These are phyloP conservation scores for Isaurus tuberculatus DNA, from an alignment of 92 coral and sea anemone species.

Conservation along the genomic window DNA sequence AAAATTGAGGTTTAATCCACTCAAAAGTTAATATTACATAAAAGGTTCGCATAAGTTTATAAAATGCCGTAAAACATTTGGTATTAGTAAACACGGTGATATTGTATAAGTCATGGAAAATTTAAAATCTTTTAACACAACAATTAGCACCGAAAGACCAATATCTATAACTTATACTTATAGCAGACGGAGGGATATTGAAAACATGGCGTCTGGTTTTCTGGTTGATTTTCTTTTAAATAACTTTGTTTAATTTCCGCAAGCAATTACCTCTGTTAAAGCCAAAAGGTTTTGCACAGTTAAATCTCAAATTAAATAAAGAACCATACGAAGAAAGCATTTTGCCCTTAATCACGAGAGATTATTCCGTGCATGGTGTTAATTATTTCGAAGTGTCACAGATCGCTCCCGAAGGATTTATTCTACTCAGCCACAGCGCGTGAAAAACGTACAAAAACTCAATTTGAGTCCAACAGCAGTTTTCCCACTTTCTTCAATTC, in stretches of 20 bases:
- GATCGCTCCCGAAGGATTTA: background rate
- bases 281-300: background rate
- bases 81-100: background rate
- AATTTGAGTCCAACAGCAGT: too few relatives aligned
- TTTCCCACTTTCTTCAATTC: background rate
- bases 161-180: background rate
- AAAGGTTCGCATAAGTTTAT: background rate
- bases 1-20: background rate
- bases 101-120: background rate
- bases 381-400: background rate
- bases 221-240: background rate
- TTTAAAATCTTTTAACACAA: background rate
- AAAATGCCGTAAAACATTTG: background rate
- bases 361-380: background rate
- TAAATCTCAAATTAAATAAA: too few relatives aligned
- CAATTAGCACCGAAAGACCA: background rate
- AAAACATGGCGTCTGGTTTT: too few relatives aligned
- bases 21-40: too few relatives aligned
- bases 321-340: background rate
- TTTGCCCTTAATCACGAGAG: background rate
- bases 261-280: background rate
- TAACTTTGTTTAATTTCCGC: background rate
- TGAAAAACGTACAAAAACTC: too few relatives aligned
- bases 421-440: background rate
- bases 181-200: too few relatives aligned